These are phyloP conservation scores for Gouania willdenowi DNA, from an alignment of 2,797 vertebrate genomes.

Conservation along the genomic window DNA sequence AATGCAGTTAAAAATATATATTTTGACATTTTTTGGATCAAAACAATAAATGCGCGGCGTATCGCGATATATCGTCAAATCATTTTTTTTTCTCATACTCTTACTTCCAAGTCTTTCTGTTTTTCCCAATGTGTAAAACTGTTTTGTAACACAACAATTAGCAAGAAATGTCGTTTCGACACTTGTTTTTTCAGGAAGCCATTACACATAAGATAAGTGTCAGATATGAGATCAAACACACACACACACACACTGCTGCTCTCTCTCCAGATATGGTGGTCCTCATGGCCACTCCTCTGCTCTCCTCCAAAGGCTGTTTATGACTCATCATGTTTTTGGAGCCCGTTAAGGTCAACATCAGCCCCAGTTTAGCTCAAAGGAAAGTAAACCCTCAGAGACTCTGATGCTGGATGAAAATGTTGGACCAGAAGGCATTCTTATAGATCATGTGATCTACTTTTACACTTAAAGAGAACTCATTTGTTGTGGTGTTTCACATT, in stretches of 20 bases:
- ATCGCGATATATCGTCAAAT: no score
- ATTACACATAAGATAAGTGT: no score
- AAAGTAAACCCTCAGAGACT: slow-evolving; percentile 21
- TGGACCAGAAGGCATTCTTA: not conserved
- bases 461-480: slow-evolving; percentile 4
- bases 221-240: no score
- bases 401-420: not conserved
- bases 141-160: no score
- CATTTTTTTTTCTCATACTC: no score
- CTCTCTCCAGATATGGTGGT: slow-evolving; percentile 50
- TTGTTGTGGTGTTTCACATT: slow-evolving; percentile 24
- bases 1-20: no score
- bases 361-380: slow-evolving; percentile 4
- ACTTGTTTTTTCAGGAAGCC: no score
- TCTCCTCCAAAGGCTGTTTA: slow-evolving; percentile 29
- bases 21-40: no score
- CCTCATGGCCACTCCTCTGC: slow-evolving; percentile 10
- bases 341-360: slow-evolving; percentile 25
- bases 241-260: not conserved
- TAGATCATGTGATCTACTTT: not conserved
- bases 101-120: no score
- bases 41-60: no score
- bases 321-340: slow-evolving; percentile 43
- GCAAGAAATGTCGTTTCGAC: no score
- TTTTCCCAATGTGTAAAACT: no score